Base-by-base conservation (phyloP, 2,888 invertebrate species). In the Drosophila neonasuta region DNA sequence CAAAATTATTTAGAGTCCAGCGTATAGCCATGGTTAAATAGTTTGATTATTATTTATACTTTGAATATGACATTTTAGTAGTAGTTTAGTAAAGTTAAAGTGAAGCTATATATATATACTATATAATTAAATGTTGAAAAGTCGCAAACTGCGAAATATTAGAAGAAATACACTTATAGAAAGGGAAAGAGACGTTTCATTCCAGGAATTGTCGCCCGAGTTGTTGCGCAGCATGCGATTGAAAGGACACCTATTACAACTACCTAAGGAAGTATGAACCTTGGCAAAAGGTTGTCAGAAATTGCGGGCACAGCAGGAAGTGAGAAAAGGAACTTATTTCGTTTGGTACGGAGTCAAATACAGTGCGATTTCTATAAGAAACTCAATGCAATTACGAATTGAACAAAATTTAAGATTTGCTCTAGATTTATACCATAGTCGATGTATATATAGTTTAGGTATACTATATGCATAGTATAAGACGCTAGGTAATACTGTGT, bases 201-300 rank as follows among this genome's bases (percentile, higher is more conserved):
- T 74, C 76, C 60, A 48, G 50, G 77, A 79, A 79, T 55, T 73
- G 36, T 49, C 41, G 54, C 34, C 50, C 17, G 55, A 66, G 60
- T 48, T 57, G 63, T 77, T 68, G 78, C 87, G 58, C 85, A 86
- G 79, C 85, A 68, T 71, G 85, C 63, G 74, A 68, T 69, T 62
- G 61, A 65, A 63, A 52, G 68, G 66, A 68, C 60, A 71, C 65
- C 66, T 64, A 73, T 57, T 56, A 70, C 56, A 55, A 58, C 54
- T 60, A 58, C 69, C 73, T 68, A 56, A 32, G 29, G 34, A 44
- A 36, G 58, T 56, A 54, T 56, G 54, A 61, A 45, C 62, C 61
- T 65, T 76, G 50, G 68, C 50, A 48, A 74, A 66, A 65, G 61
- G 52, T 65, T 70, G 46, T 63, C 50, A 41, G 54, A 63, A 76